These are phyloP conservation scores for Mus musculus DNA, from an alignment of 2,113 vertebrate species.

Conservation along the genomic window DNA sequence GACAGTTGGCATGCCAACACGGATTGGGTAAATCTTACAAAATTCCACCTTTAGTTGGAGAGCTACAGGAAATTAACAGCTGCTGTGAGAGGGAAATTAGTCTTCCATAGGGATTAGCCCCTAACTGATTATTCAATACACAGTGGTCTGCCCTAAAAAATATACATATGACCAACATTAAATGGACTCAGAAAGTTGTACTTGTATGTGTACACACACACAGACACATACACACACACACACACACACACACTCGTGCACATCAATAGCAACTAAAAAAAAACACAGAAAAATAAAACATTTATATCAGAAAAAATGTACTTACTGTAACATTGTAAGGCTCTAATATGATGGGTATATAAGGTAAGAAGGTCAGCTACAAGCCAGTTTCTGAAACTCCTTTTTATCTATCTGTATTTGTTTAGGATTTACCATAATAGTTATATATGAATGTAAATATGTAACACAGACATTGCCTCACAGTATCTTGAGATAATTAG, in stretches of 20 bases:
- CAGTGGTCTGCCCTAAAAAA: not conserved
- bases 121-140: not conserved
- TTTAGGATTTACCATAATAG: not conserved
- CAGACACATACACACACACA: not conserved
- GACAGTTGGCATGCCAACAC: not conserved
- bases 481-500: not conserved
- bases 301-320: not conserved
- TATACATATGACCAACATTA: too few relatives aligned
- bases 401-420: not conserved
- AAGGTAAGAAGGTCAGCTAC: not conserved
- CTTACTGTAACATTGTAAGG: not conserved
- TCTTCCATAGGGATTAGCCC: not conserved
- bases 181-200: not conserved
- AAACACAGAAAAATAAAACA: not conserved
- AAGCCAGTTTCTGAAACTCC: not conserved
- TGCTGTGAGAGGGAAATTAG: not conserved
- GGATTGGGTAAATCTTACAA: not conserved
- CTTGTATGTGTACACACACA: not conserved
- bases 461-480: not conserved
- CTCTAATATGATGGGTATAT: not conserved
- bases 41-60: not conserved
- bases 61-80: not conserved
- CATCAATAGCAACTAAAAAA: not conserved
- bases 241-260: not conserved
- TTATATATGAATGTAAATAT: not conserved